Conservation (phyloP, 2,113 vertebrate species). For the Phylloscopus trochilus region DNA sequence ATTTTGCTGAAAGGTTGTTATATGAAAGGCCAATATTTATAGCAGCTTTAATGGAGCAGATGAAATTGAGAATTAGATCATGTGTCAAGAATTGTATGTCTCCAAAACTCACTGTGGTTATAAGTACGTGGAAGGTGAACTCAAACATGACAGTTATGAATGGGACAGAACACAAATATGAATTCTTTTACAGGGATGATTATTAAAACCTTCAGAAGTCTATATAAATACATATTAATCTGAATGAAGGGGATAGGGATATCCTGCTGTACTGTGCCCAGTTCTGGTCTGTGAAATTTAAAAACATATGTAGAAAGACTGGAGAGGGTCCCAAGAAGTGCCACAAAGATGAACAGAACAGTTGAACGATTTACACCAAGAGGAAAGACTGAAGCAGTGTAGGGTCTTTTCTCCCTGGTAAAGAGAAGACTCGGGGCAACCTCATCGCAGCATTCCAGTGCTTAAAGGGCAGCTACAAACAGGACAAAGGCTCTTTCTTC, state of each 20-base stretch:
- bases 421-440: rapidly evolving
- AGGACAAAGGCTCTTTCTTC: background rate
- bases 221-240: background rate
- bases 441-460: background rate
- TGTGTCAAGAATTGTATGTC: rapidly evolving
- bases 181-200: background rate
- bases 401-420: background rate
- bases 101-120: background rate
- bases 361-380: background rate
- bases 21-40: background rate
- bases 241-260: background rate
- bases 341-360: background rate
- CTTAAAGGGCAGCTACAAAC: background rate
- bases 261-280: background rate
- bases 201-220: background rate
- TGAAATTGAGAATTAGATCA: background rate
- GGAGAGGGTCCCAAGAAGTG: background rate
- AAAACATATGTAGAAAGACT: background rate
- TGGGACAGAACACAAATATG: background rate
- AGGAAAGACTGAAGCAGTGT: background rate
- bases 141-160: background rate
- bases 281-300: background rate
- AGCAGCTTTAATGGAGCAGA: background rate
- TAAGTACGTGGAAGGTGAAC: background rate
- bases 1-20: background rate